Evolutionary conservation across 2,888 invertebrate species (phyloP).

Genomic region (Himalopsyche tibetana): DNA sequence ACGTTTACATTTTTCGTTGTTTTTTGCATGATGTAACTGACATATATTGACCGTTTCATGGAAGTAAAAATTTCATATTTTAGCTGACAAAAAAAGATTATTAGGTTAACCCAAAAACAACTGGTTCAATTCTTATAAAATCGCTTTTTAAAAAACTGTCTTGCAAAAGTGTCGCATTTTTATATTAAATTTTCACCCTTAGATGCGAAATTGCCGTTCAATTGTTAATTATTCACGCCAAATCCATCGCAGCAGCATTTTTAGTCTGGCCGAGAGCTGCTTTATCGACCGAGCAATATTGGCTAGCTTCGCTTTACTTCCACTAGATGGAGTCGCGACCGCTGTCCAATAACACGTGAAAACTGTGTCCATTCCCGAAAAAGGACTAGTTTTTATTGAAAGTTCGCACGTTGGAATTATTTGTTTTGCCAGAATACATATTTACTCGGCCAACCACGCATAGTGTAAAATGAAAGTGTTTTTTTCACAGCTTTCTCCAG

Average conservation of each 20-base stretch:
- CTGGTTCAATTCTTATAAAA: no score
- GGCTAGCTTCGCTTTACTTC: conserved; percentile 53
- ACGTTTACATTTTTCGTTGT: no score
- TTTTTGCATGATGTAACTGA: no score
- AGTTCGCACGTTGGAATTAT: not conserved
- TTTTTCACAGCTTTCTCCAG: not conserved
- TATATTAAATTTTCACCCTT: not conserved
- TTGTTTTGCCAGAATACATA: conserved; percentile 26
- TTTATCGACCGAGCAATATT: conserved; percentile 61
- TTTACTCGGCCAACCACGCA: conserved; percentile 10
- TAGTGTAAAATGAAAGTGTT: not conserved
- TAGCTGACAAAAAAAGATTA: no score
- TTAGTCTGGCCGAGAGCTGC: conserved; percentile 49
- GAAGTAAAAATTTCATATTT: no score
- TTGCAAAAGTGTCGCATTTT: not conserved
- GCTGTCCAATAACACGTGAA: conserved; percentile 39
- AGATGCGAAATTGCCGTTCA: not conserved
- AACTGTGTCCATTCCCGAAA: conserved; percentile 26
- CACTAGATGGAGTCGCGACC: conserved; percentile 31
- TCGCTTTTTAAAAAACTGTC: no score
- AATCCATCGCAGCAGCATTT: conserved; percentile 29
- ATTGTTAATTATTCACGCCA: conserved; percentile 58
- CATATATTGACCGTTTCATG: no score
- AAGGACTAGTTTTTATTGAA: conserved; percentile 18
- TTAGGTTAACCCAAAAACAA: no score